These are phyloP conservation scores for Zelleria hepariella DNA, from an alignment of 2,888 invertebrate genomes.

Conservation along the genomic window DNA sequence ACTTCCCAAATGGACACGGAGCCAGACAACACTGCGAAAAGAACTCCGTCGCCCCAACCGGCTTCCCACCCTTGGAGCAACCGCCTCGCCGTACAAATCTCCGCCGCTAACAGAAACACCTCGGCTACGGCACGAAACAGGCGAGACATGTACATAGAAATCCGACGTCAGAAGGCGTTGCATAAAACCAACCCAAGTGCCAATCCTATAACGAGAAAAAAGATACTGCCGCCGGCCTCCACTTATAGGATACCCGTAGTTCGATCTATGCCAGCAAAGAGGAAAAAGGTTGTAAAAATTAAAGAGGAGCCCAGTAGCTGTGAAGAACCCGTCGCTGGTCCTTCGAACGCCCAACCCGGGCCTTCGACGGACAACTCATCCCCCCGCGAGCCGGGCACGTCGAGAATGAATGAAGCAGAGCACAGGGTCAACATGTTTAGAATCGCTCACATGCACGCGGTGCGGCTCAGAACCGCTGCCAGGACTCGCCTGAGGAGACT, in stretches of 20 bases:
- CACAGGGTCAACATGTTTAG: slow-evolving; percentile 53
- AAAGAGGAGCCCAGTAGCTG: slow-evolving; percentile 22
- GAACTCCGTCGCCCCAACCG: not conserved
- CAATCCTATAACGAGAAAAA: slow-evolving; percentile 47
- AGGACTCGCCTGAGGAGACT: slow-evolving; percentile 49
- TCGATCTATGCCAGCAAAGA: slow-evolving; percentile 37
- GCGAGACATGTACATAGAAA: slow-evolving; percentile 51
- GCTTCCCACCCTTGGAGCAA: slow-evolving; percentile 44
- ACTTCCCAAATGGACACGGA: not conserved
- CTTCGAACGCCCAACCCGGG: slow-evolving; percentile 26
- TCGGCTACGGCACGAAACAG: slow-evolving; percentile 52
- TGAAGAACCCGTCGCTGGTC: slow-evolving; percentile 46
- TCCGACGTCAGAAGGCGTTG: slow-evolving; percentile 49
- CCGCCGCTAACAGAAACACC: slow-evolving; percentile 58
- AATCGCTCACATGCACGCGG: slow-evolving; percentile 55
- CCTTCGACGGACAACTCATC: slow-evolving; percentile 20
- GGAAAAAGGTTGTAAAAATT: slow-evolving; percentile 10
- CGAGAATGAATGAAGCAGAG: slow-evolving; percentile 39
- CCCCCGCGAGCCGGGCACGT: slow-evolving; percentile 13
- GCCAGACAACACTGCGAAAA: slow-evolving; percentile 18
- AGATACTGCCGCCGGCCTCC: slow-evolving; percentile 41
- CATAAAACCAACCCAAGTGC: slow-evolving; percentile 54
- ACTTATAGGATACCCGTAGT: slow-evolving; percentile 52
- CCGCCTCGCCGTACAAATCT: slow-evolving; percentile 59
- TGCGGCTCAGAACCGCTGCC: slow-evolving; percentile 50